Base-by-base conservation (phyloP, 2,113 vertebrate species). In the Calonectris borealis region DNA sequence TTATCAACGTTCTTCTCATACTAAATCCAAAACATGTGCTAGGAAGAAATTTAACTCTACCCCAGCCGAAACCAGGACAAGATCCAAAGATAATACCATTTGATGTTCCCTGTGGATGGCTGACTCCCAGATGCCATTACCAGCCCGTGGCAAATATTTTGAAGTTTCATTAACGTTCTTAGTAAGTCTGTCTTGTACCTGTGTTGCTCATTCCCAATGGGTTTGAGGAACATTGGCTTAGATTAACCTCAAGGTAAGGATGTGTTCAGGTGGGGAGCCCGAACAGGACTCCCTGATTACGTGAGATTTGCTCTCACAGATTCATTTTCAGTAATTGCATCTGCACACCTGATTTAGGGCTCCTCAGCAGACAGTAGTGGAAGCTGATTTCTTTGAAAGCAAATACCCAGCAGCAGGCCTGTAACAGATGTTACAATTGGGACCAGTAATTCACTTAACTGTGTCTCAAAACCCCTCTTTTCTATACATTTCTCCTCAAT, bases 381-480 rank as follows among this genome's bases (percentile, higher is more conserved):
- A 95, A 93, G 86, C 51, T 83, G 88, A 83, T 86, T 88, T 94
- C 83, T 93, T 86, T 78, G 83, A 78, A 96, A 88, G 83, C 90
- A 95, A 96, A 86, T 90, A 92, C 57, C 80, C 80, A 90, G 80
- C 46, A 92, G 83, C 83, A 92, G 60, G 38, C 64, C 71, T 83
- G 9, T 52, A 94, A 88, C 38, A 95, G 79, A 83, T 48, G 31
- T 93, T 94, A 83, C 1, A 10, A 64, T 78, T 52, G 55, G 60
- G 83, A 88, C 80, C 49, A 83, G 64, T 90, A 94, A 97, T 92
- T 95, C 90, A 88, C 46, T 94, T 94, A 94, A 84, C 60, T 55
- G 40, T 78, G 68, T 68, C 88, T 92, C 72, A 88, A 65, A 93
- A 20, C 0, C 31, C 48, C 51, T 88, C 65, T 92, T 90, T 96